Conservation (phyloP, 2,888 invertebrate genomes). For the Neoaliturus tenellus region DNA sequence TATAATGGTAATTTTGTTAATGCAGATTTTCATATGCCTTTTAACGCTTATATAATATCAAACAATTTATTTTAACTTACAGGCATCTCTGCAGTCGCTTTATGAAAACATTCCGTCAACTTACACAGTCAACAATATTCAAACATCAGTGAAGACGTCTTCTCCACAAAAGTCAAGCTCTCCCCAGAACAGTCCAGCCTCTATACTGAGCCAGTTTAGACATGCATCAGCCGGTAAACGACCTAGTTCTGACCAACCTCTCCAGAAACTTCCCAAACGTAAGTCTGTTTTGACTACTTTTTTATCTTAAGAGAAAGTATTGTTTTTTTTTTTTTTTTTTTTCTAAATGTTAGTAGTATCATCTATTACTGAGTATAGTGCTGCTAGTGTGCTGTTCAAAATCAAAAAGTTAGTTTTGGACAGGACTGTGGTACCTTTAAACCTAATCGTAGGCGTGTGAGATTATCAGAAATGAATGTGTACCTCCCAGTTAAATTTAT, state of each 20-base stretch:
- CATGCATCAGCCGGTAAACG: conserved; percentile 19
- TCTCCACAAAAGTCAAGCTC: background rate
- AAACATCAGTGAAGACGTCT: background rate
- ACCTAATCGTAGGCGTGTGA: too few relatives aligned
- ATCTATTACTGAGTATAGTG: too few relatives aligned
- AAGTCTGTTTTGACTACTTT: background rate
- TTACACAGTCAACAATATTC: conserved; percentile 59
- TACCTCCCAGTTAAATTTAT: too few relatives aligned
- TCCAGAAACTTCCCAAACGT: background rate
- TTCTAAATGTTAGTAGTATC: too few relatives aligned
- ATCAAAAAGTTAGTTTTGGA: too few relatives aligned
- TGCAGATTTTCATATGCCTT: too few relatives aligned
- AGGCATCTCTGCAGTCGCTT: conserved; percentile 77
- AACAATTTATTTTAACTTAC: too few relatives aligned
- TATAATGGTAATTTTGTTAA: too few relatives aligned
- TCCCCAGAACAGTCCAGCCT: conserved; percentile 20
- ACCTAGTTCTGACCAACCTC: background rate
- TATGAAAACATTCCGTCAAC: conserved; percentile 80
- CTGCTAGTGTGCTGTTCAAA: too few relatives aligned
- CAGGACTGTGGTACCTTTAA: too few relatives aligned
- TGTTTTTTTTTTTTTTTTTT: conserved; percentile 16
- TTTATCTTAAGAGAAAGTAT: conserved; percentile 10
- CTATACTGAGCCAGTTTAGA: conserved; percentile 43
- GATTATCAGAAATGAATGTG: too few relatives aligned
- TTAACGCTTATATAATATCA: too few relatives aligned